Percentiles rank a stretch among this genome's conserved stretches.
phyloP scores from a whole-genome alignment of 2,888 invertebrate genomes.

The Drosophila macrospina region DNA sequence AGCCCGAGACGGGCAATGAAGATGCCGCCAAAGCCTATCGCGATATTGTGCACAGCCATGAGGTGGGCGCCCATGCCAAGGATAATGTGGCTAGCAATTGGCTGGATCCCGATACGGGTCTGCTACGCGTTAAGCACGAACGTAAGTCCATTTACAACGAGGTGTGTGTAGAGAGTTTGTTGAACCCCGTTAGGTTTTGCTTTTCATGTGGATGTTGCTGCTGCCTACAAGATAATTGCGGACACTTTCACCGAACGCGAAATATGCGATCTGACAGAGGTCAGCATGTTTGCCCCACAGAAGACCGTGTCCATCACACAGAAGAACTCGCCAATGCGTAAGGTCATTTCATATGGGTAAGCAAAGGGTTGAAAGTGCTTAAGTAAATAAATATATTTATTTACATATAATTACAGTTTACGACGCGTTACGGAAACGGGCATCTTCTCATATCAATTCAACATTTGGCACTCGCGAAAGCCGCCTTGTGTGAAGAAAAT shows the following conservation, averaged over 20 bases:
- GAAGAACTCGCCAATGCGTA: constrained; percentile 88
- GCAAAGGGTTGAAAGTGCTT: background rate
- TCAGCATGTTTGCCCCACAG: constrained; percentile 88
- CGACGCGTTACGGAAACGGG: constrained; percentile 88
- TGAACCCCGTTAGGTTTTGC: constrained; percentile 87
- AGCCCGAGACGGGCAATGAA: constrained; percentile 24
- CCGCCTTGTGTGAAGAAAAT: constrained; percentile 87
- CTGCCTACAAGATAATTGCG: constrained; percentile 89
- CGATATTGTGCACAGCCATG: constrained; percentile 78
- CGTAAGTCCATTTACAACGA: constrained; percentile 67
- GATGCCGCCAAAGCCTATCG: constrained; percentile 70
- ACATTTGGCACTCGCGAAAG: constrained; percentile 87
- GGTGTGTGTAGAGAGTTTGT: background rate
- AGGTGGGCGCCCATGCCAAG: constrained; percentile 78
- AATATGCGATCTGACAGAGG: constrained; percentile 89
- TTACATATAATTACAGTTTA: constrained; percentile 85
- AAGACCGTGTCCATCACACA: constrained; percentile 87
- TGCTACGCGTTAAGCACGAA: constrained; percentile 87
- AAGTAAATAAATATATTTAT: background rate
- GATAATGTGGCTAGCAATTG: constrained; percentile 85
- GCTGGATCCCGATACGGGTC: constrained; percentile 87
- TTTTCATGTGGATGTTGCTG: constrained; percentile 89
- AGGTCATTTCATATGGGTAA: constrained; percentile 84
- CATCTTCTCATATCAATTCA: constrained; percentile 87
- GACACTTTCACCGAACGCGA: constrained; percentile 88